Base-by-base conservation (phyloP, 2,797 vertebrate species). In the Chelon labrosus region DNA sequence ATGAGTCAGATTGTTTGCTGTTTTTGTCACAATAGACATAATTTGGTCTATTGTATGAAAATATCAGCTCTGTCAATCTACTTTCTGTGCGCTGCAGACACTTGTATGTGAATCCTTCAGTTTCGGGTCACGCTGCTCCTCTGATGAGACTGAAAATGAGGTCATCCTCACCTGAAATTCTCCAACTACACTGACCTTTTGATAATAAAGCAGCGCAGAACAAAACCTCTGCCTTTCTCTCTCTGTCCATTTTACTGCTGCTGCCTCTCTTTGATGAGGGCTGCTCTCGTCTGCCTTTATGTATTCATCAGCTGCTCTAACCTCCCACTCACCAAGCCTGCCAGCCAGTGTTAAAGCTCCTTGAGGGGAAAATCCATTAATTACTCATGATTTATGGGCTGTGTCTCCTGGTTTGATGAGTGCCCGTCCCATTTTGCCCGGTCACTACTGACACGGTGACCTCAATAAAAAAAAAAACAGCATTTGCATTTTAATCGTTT, bases 131-230 rank as follows among this genome's bases (percentile, higher is more conserved):
- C 5, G 14, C 62, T 62, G 50, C 35, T 65, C 44, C 69, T 73
- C 70, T 3, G 9, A 41, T 54, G 66, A 75, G 75, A 70, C 75
- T 59, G 59, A 84, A 78, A 87, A 81, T 85, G 79, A 87, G 65
- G 77, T 84, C 73, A 70, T 52, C 47, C 53, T 63, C 58, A 80
- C 80, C 79, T 78, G 75, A 81, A 80, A 46, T 53, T 46, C 55
- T 44, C 77, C 62, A 35, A 14, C 70, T 27, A 56, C 73, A 82
- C 68, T 63, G 20, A 74, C 56, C 77, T 58, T 90, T 84, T n/a
- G n/a, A 31, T 31, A 82, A 88, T 31, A 82, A 88, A 71, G 31
- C 52, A 10, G 56, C 35, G 3, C 65, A 35, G 47, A 72, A 54
- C 68, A 69, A 65, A 70, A 27, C 53, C 35, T 37, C 55, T 16